phyloP scores from a whole-genome alignment of 2,797 vertebrate genomes.

The Oreochromis mossambicus region DNA sequence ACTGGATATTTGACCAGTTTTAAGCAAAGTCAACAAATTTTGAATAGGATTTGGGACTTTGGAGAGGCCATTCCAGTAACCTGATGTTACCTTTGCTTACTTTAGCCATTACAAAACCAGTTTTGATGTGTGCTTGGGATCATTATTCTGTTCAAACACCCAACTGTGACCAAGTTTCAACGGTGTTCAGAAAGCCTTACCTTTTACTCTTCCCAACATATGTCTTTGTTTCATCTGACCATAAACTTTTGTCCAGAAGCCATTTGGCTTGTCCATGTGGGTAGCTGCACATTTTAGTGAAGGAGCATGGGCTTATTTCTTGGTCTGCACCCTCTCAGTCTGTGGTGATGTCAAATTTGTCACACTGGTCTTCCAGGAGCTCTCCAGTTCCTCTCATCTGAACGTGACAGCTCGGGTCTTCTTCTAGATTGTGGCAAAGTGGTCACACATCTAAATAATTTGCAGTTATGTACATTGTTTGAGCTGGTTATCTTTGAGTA shows the following conservation, averaged over 20 bases:
- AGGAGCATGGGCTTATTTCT: background rate
- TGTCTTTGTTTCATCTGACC: background rate
- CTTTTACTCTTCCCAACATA: background rate
- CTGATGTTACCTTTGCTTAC: background rate
- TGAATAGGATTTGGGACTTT: fast-evolving
- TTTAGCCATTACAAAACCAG: background rate
- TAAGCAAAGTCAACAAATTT: background rate
- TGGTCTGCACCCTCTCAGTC: background rate
- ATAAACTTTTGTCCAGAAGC: fast-evolving
- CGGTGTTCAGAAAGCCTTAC: background rate
- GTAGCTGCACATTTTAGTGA: background rate
- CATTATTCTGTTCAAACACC: background rate
- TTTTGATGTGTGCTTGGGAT: background rate
- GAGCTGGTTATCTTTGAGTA: background rate
- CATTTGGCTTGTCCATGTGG: background rate
- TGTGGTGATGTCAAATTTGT: background rate
- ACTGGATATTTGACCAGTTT: background rate
- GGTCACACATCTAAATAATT: background rate
- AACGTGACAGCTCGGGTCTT: background rate
- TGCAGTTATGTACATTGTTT: background rate
- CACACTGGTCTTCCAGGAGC: background rate
- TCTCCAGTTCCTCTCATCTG: background rate
- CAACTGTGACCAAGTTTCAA: fast-evolving
- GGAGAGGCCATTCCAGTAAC: background rate
- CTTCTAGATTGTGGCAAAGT: background rate